Percentiles rank a stretch among this genome's conserved stretches.
These are phyloP conservation scores for Trididemnum clinides DNA, from an alignment of 23 tunicate genomes.

Conservation along the genomic window DNA sequence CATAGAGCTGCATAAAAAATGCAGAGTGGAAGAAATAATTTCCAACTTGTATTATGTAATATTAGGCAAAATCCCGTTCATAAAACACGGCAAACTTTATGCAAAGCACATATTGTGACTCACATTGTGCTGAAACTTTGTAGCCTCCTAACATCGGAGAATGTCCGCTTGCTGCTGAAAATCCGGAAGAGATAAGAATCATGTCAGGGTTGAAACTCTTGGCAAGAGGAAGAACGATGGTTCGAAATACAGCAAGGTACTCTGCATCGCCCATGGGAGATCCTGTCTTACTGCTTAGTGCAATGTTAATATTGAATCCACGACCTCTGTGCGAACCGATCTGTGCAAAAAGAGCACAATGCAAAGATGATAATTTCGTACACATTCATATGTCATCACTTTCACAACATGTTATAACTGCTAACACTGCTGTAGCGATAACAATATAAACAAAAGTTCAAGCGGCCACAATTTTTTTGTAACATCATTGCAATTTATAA, in stretches of 20 bases:
- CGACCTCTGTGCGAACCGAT: conserved; percentile 73
- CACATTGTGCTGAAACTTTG: conserved; percentile 81
- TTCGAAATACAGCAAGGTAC: conserved; percentile 75
- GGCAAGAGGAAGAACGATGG: conserved; percentile 85
- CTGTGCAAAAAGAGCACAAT: conserved; percentile 47
- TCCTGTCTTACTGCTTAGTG: conserved; percentile 52
- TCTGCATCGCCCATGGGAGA: conserved; percentile 89
- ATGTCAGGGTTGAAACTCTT: conserved; percentile 83
- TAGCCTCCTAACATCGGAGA: conserved; percentile 74
- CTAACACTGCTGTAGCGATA: no score
- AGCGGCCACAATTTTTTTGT: no score
- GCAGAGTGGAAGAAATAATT: no score
- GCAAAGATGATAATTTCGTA: no score
- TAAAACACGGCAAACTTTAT: no score
- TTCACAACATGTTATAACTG: no score
- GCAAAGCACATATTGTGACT: not conserved
- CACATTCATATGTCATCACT: no score
- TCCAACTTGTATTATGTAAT: no score
- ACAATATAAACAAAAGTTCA: no score
- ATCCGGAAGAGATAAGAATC: conserved; percentile 81
- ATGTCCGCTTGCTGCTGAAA: conserved; percentile 88
- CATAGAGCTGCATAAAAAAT: no score
- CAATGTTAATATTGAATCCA: conserved; percentile 93
- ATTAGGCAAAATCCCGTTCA: no score
- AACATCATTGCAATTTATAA: no score